Conservation (phyloP, 1,140 invertebrate species). For the Bombus ignitus region DNA sequence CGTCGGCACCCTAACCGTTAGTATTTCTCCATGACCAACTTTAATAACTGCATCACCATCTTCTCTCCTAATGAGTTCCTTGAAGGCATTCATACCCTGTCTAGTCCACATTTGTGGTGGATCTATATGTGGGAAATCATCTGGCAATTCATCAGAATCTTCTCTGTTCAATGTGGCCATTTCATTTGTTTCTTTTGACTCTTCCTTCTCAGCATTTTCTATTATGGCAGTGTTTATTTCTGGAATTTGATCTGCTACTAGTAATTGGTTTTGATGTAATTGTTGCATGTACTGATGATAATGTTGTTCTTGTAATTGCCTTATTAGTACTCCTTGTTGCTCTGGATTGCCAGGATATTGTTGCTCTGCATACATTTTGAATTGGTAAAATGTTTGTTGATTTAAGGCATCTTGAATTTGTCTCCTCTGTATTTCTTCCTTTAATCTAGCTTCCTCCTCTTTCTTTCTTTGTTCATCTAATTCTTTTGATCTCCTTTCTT, state of each 20-base stretch:
- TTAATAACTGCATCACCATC: conserved; percentile 97
- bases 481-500: conserved; percentile 83
- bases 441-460: conserved; percentile 84
- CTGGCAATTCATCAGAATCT: conserved; percentile 80
- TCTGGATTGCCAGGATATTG: conserved; percentile 97
- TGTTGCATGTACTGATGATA: conserved; percentile 99
- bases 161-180: conserved; percentile 65
- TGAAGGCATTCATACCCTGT: conserved; percentile 95
- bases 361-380: conserved; percentile 96
- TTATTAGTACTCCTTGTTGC: conserved; percentile 95
- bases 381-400: conserved; percentile 97
- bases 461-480: conserved; percentile 86
- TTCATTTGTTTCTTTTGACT: conserved; percentile 59
- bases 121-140: conserved; percentile 84
- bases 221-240: conserved; percentile 45
- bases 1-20: conserved; percentile 98
- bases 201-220: conserved; percentile 42
- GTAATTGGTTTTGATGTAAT: conserved; percentile 86
- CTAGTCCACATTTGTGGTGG: conserved; percentile 97
- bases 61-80: conserved; percentile 92
- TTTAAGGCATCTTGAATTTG: conserved; percentile 98
- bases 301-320: conserved; percentile 97
- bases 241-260: conserved; percentile 84
- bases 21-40: conserved; percentile 98
- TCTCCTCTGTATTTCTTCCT: conserved; percentile 86